A percentile compares a stretch with the other conserved stretches of the same genome.
Conservation (phyloP, 2,797 vertebrate genomes). For the Thamnophis elegans region DNA sequence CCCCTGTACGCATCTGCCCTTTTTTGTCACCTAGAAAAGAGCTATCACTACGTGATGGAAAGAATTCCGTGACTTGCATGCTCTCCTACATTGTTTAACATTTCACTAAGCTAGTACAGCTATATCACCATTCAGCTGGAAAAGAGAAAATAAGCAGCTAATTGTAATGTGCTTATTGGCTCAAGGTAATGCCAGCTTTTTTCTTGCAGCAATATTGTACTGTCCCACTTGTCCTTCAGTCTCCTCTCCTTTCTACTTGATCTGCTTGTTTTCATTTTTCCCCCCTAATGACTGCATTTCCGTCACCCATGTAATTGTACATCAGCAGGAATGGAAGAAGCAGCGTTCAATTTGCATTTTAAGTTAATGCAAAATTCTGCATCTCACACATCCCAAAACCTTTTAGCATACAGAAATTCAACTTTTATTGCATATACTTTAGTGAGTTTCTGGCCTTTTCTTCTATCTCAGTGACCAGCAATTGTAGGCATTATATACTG, state of each 20-base stretch:
- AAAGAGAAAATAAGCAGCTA: not conserved
- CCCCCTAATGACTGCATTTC: not conserved
- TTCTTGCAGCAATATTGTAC: not conserved
- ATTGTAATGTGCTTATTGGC: not conserved
- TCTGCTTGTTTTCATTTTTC: conserved; percentile 4
- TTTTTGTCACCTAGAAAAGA: not conserved
- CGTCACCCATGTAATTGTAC: not conserved
- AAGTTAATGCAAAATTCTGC: not conserved
- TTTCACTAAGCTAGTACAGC: not conserved
- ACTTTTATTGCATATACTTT: not conserved
- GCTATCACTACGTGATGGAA: not conserved
- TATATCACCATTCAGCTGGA: not conserved
- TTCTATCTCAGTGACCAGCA: not conserved
- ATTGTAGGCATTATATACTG: not conserved
- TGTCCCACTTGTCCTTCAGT: not conserved
- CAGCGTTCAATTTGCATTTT: not conserved
- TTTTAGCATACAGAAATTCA: not conserved
- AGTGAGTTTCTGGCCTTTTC: not conserved
- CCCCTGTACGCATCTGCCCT: not conserved
- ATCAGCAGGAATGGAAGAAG: not conserved
- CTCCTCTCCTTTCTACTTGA: not conserved
- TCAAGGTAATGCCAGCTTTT: not conserved
- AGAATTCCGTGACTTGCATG: not conserved
- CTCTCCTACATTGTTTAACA: not conserved
- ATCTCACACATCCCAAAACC: not conserved